Evolutionary conservation across 2,113 vertebrate species (phyloP).

Genomic region (Eretmochelys imbricata): DNA sequence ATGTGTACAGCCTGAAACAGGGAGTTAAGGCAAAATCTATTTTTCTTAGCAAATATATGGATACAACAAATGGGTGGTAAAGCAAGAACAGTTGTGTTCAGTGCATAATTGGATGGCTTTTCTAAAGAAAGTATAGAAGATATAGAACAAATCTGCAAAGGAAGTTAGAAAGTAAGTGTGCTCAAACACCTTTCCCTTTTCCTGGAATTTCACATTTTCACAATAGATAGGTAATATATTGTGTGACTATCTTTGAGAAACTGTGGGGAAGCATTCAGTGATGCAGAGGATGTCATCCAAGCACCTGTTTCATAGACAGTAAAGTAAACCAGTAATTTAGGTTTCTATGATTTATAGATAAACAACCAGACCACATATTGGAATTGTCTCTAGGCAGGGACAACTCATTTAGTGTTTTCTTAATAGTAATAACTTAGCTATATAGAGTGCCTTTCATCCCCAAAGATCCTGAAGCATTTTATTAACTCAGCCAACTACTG

Average conservation of each 20-base stretch:
- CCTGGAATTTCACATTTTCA: conserved; percentile 59
- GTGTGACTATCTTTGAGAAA: conserved; percentile 46
- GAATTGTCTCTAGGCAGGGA: conserved; percentile 13
- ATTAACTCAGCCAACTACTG: neutral
- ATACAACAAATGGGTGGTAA: neutral
- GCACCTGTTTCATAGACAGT: conserved; percentile 23
- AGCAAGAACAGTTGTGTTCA: neutral
- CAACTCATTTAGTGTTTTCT: conserved; percentile 43
- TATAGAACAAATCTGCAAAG: neutral
- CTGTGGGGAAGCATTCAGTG: conserved; percentile 43
- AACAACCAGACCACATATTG: conserved; percentile 2
- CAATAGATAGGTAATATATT: conserved; percentile 49
- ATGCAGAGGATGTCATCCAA: conserved; percentile 57
- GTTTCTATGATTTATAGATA: conserved; percentile 51
- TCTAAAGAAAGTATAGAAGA: neutral
- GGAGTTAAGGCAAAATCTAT: neutral
- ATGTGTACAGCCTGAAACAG: neutral
- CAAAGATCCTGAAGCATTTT: conserved; percentile 46
- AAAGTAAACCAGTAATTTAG: conserved; percentile 47
- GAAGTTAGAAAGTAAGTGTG: conserved; percentile 23
- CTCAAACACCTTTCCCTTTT: conserved; percentile 42
- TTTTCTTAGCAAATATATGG: neutral
- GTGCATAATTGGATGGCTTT: neutral
- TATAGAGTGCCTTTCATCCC: conserved; percentile 12
- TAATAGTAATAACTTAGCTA: conserved; percentile 49